Evolutionary conservation across 2,888 invertebrate species (phyloP), one percentile per base, ranked within the genome.

Genomic region (Aphidoletes aphidimyza): DNA sequence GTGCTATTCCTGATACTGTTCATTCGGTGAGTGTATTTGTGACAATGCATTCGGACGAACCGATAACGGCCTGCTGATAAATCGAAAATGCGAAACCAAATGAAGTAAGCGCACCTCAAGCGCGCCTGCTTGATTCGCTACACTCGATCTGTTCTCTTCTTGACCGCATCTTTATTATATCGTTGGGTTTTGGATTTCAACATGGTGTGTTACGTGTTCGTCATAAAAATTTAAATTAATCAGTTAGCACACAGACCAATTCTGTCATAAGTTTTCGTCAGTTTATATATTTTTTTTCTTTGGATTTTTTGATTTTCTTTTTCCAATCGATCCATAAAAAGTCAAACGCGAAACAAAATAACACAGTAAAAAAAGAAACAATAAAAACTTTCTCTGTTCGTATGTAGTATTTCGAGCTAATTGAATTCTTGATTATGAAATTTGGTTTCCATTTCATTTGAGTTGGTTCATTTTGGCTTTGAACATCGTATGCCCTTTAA

Each of bases 171-270:
- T 22, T 54, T 54, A 54, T 54, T 54, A 22, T 26, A 26, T 22
- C 54, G 22, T 49, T 49, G 3, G 17, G 6, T 9, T 49, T 49
- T 19, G 49, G 49, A 9, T 49, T 11, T 49, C n/a, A 49, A n/a
- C n/a, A n/a, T n/a, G n/a, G n/a, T n/a, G n/a, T n/a, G n/a, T 49
- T 49, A 19, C 49, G 54, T 22, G 22, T 54, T 54, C 19, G 8
- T 26, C 8, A 54, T 54, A 54, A 54, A 54, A 54, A n/a, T 54
- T 49, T 49, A 49, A 9, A 49, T 49, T 49, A 49, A 49, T n/a
- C n/a, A n/a, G n/a, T n/a, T n/a, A n/a, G 11, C 49, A 19, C 49
- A 17, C 19, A 49, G 2, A 47, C 47, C 47, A 47, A 47, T 11
- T 47, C 9, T 11, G 47, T 47, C 47, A 47, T 2, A 47, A 8